A percentile compares a stretch with the other conserved stretches of the same genome.
Conservation (phyloP, 2,113 vertebrate genomes). For the Mystacornis crossleyi region DNA sequence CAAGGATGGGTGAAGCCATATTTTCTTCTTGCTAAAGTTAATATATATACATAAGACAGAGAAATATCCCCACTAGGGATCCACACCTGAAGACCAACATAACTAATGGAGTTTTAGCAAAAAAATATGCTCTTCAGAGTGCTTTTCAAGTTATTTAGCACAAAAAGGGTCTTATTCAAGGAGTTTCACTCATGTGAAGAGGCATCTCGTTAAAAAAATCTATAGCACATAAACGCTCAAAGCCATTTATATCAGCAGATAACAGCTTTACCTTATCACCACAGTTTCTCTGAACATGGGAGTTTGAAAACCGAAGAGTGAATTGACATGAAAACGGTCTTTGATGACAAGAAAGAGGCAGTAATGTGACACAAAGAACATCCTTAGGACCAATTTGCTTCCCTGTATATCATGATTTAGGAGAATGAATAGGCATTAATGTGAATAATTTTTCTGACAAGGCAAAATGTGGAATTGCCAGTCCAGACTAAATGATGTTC, state of each 20-base stretch:
- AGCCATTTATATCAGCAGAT: background rate
- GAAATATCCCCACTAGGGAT: background rate
- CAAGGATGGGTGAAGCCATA: background rate
- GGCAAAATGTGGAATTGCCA: background rate
- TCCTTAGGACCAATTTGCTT: background rate
- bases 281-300: background rate
- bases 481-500: background rate
- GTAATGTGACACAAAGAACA: background rate
- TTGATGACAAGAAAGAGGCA: background rate
- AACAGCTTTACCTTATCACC: background rate
- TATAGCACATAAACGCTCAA: background rate
- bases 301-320: background rate
- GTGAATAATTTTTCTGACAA: conserved; percentile 4
- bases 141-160: background rate
- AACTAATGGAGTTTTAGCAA: background rate
- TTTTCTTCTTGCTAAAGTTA: background rate
- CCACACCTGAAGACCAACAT: background rate
- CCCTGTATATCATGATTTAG: background rate
- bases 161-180: background rate
- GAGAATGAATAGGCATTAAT: background rate
- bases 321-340: background rate
- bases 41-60: background rate
- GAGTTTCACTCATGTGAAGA: background rate
- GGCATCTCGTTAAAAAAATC: background rate
- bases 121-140: background rate